Base-by-base conservation (phyloP, 2,888 invertebrate species). In the Hololepta plana region DNA sequence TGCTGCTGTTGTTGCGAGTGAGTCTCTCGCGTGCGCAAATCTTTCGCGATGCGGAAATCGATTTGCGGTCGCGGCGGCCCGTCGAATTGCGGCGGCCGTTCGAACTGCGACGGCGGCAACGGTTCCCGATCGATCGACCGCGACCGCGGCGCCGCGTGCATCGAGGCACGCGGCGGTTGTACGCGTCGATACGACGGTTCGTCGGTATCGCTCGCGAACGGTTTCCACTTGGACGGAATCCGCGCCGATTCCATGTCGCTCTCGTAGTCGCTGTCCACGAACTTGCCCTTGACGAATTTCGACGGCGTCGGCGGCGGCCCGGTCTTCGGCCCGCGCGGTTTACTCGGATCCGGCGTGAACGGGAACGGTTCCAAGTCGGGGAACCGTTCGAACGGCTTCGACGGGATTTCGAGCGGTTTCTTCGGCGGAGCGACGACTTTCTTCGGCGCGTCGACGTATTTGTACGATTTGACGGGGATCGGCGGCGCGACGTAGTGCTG, bases 231-330 rank as follows among this genome's bases (percentile, higher is more conserved):
- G 1, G 56, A 46, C 3, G 45, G 47, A 26, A 56, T 53, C 37
- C 41, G 46, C 2, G 45, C 35, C 8, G 55, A 47, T 37, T 67
- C 67, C 31, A 65, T 54, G 46, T 74, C 73, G 31, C 71, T 72
- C 45, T 73, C 73, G 38, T 73, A 72, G 38, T 73, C 72, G 34
- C 71, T 72, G 39, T 70, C 72, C 15, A 59, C 57, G 35, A 65
- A 59, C 34, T 57, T 60, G 6, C 60, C 60, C 41, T 62, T 65
- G 2, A 60, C 46, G 36, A 70, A 61, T 37, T 66, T 70, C 0
- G 58, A 57, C 1, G 70, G 69, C 12, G 63, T 55, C 1, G 67
- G 60, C 3, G 66, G 64, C 12, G 66, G 61, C 4, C 64, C 61
- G 10, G 42, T 38, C 36, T 38, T 56, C 2, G 44, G 36, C 6